Percentiles rank a stretch among this genome's conserved stretches.
Conservation (phyloP, 2,797 vertebrate genomes). For the Acanthiza pusilla region DNA sequence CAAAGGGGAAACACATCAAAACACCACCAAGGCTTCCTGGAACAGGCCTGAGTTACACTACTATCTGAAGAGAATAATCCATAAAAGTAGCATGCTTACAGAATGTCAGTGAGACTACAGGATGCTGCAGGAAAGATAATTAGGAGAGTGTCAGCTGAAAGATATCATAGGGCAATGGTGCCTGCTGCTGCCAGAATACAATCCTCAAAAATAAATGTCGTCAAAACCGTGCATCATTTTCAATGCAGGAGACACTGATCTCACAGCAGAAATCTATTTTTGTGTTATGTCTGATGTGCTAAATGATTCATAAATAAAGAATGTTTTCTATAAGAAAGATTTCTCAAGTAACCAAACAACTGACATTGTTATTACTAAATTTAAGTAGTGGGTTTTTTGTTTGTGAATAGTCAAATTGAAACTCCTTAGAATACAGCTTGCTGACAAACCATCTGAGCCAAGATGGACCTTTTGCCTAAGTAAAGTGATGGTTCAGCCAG, state of each 20-base stretch:
- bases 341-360: background rate
- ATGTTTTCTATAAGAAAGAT: background rate
- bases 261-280: background rate
- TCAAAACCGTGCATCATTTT: background rate
- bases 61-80: background rate
- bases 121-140: conserved; percentile 32
- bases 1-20: background rate
- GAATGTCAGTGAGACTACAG: background rate
- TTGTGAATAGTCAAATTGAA: background rate
- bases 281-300: background rate
- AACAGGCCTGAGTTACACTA: background rate
- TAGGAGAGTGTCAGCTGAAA: conserved; percentile 35
- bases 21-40: background rate
- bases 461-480: background rate
- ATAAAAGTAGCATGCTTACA: background rate
- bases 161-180: conserved; percentile 10
- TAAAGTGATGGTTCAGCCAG: background rate
- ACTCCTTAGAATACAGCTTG: background rate
- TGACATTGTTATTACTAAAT: background rate
- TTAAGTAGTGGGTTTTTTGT: background rate
- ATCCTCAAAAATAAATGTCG: background rate
- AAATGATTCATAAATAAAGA: conserved; percentile 21
- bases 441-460: background rate
- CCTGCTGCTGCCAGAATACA: background rate
- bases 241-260: background rate